These are phyloP conservation scores for Palythoa heliodiscus DNA, from an alignment of 92 coral and sea anemone genomes.

Conservation along the genomic window DNA sequence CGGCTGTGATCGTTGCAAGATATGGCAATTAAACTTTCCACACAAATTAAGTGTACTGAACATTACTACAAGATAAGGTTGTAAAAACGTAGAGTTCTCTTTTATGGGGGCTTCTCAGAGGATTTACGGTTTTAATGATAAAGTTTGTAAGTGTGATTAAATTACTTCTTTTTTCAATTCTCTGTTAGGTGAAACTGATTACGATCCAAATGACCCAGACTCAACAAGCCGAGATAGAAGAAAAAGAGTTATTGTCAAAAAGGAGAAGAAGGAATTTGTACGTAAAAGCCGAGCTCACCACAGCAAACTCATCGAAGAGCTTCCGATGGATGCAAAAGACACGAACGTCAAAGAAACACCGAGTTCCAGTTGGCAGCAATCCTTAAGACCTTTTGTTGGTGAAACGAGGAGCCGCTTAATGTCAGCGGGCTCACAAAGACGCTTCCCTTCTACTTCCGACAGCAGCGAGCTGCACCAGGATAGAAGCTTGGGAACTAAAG, in stretches of 20 bases:
- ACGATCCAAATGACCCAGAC: constrained; percentile 28
- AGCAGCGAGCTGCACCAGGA: constrained; percentile 23
- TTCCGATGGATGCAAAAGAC: constrained; percentile 28
- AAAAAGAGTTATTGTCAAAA: constrained; percentile 48
- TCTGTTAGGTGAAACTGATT: neutral
- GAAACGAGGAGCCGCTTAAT: constrained; percentile 36
- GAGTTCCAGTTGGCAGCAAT: constrained; percentile 28
- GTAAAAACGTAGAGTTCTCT: no score
- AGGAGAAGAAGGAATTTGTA: constrained; percentile 57
- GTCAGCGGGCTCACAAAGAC: constrained; percentile 26
- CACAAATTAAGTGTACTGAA: no score
- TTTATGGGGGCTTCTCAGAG: no score
- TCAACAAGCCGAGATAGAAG: constrained; percentile 21
- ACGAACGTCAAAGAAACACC: constrained; percentile 30
- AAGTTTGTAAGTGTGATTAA: no score
- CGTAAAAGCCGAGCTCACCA: constrained; percentile 64
- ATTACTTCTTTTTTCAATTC: neutral
- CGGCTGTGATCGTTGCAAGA: no score
- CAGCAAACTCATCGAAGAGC: constrained; percentile 55
- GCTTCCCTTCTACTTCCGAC: constrained; percentile 13
- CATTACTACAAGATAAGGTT: no score
- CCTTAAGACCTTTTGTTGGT: constrained; percentile 24
- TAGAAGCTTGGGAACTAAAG: neutral
- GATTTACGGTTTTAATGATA: no score
- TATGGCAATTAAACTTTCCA: no score